phyloP scores from a whole-genome alignment of 2,888 invertebrate species.

The Xanthostigma xanthostigma region DNA sequence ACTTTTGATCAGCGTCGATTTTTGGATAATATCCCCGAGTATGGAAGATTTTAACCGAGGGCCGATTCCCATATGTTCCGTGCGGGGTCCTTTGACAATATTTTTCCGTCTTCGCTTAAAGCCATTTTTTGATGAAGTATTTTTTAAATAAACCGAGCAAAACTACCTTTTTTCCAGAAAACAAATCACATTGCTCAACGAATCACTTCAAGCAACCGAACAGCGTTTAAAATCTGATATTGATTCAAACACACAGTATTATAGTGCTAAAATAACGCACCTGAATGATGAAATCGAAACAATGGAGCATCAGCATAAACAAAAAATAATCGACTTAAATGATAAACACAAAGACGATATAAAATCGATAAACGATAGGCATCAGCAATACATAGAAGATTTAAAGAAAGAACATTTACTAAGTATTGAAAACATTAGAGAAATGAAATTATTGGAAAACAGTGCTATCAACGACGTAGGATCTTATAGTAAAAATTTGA shows the following conservation, averaged over 20 bases:
- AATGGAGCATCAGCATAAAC: constrained; percentile 21
- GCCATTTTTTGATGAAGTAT: neutral
- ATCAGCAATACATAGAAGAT: constrained; percentile 32
- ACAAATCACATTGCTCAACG: constrained; percentile 40
- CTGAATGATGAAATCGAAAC: constrained; percentile 18
- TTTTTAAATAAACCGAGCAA: neutral
- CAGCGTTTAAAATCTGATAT: constrained; percentile 43
- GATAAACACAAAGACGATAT: constrained; percentile 23
- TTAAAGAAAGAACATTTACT: constrained; percentile 34
- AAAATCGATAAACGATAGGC: constrained; percentile 35
- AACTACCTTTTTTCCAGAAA: constrained; percentile 28
- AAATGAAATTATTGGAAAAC: constrained; percentile 36
- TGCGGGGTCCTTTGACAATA: constrained; percentile 10
- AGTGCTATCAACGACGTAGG: constrained; percentile 33
- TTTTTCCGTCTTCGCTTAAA: neutral
- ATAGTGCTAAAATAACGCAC: constrained; percentile 32
- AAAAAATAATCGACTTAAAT: constrained; percentile 21
- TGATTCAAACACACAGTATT: constrained; percentile 32
- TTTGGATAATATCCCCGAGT: too few species aligned
- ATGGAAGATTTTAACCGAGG: too few species aligned
- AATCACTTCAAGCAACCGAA: constrained; percentile 38
- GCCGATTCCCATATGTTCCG: too few species aligned
- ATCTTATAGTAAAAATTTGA: constrained; percentile 34
- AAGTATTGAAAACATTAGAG: constrained; percentile 42
- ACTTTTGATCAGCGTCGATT: too few species aligned